Conservation (phyloP, 2,888 invertebrate species). For the Odontocolon sp. region DNA sequence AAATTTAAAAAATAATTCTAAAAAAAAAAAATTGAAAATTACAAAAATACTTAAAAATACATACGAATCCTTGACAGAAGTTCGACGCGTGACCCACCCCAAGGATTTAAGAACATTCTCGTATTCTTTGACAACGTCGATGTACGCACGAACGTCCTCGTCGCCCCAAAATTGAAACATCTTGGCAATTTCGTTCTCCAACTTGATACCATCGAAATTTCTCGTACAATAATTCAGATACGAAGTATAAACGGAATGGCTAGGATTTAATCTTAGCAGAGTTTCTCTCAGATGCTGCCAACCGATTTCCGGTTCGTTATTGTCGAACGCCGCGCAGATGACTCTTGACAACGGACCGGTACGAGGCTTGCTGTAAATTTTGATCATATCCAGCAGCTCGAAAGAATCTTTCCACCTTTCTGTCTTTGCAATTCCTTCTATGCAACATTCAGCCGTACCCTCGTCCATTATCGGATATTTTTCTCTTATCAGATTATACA, state of each 20-base stretch:
- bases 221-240: conserved; percentile 82
- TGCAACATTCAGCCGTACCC: conserved; percentile 83
- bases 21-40: conserved; percentile 18
- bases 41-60: not conserved
- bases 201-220: conserved; percentile 77
- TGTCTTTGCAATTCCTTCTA: conserved; percentile 85
- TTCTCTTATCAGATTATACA: conserved; percentile 81
- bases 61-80: conserved; percentile 64
- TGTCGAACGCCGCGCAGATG: conserved; percentile 84
- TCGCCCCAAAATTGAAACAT: conserved; percentile 83
- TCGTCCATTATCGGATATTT: conserved; percentile 84
- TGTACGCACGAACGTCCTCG: conserved; percentile 80
- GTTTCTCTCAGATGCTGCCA: conserved; percentile 85
- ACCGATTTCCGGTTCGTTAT: conserved; percentile 83
- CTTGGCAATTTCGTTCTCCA: conserved; percentile 82
- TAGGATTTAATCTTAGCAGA: conserved; percentile 77
- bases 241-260: conserved; percentile 80
- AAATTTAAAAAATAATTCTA: conserved; percentile 42
- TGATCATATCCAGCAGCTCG: conserved; percentile 84
- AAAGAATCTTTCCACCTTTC: conserved; percentile 85
- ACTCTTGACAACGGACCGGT: conserved; percentile 82
- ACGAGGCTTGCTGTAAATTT: conserved; percentile 81
- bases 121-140: conserved; percentile 76
- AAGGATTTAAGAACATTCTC: conserved; percentile 60
- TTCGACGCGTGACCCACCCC: conserved; percentile 60